Evolutionary conservation across 2,888 invertebrate genomes (phyloP), one percentile per base, ranked within the genome.

Genomic region (Protodeltote pygarga): DNA sequence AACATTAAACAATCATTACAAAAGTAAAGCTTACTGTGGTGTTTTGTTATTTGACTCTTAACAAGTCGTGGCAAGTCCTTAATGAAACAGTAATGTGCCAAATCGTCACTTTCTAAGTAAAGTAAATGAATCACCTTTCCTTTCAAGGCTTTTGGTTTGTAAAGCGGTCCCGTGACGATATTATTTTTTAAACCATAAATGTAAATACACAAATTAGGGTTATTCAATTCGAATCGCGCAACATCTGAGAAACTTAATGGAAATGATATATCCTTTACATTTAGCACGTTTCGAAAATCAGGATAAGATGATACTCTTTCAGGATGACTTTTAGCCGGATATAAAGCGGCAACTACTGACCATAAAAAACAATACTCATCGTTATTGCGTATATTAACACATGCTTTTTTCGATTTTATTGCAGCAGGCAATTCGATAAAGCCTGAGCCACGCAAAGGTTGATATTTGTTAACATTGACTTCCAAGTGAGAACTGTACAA

Each of bases 1-100:
- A 44, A 46, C 14, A 53, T 51, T 24, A 63, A 31, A 38, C 63
- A 63, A 17, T 13, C 9, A 27, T 63, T 53, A 37, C 63, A 59
- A 19, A 63, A 40, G 15, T 31, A 55, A n/a, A 55, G n/a, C 34
- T 32, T 41, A 24, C 53, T 46, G 20, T 50, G 41, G 35, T 58
- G 44, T 14, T 28, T 3, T 11, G 47, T 47, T 5, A 59, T 19
- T 46, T 66, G 61, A 9, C 41, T 39, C 28, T 34, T 16, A 1
- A 63, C 49, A 13, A 63, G 33, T 10, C 50, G 41, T 20, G 37
- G 3, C 0, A 65, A 39, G 19, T 62, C 39, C 50, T 62, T 28
- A 16, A 28, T 28, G 16, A 16, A 11, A 28, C 16, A 28, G 9
- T 28, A 28, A 28, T 28, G 16, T 28, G 28, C 14, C 5, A 27